Evolutionary conservation across 2,113 vertebrate species (phyloP), one percentile per base, ranked within the genome.

Genomic region (Xenopus borealis): DNA sequence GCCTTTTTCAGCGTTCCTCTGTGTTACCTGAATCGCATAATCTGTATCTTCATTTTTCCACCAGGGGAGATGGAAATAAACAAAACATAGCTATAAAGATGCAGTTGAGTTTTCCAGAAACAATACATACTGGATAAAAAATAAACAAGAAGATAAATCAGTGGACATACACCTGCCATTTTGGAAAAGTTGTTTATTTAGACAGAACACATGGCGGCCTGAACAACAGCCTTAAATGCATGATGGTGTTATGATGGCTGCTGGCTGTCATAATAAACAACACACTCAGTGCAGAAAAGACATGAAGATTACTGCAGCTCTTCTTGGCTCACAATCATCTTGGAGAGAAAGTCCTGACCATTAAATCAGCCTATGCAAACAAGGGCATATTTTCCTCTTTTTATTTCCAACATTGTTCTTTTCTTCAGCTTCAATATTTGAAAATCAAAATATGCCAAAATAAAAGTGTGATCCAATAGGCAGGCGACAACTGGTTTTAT

Each of bases 1-100:
- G 23, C 23, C 23, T 27, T 27, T 27, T 14, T 80, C 71, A 78
- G 78, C 78, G 65, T 82, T 84, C 10, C 11, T 50, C 71, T 87
- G 85, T 82, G 89, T 79, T 66, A 82, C 88, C 78, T 88, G 85
- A 89, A 80, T 70, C 81, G 84, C 87, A 88, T 89, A 91, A 1
- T 27, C 91, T 90, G 87, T 88, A 89, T 89, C 83, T 85, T 92
- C 82, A 86, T 83, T 88, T 91, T 88, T 90, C 86, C 88, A 84
- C 71, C 82, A 66, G 33, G 57, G 18, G 47, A 61, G 14, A 2
- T 33, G 58, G 11, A 13, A 89, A 87, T 82, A 88, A 83, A 89
- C 27, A 91, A 27, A 27, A 27, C 1, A 83, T 82, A 6, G 6
- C 14, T 55, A 0, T 1, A 27, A 27, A 27, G 23, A 79, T 87